A percentile compares a stretch with the other conserved stretches of the same genome.
phyloP scores from a whole-genome alignment of 2,888 invertebrate species.

The Anagyrus pseudococci region DNA sequence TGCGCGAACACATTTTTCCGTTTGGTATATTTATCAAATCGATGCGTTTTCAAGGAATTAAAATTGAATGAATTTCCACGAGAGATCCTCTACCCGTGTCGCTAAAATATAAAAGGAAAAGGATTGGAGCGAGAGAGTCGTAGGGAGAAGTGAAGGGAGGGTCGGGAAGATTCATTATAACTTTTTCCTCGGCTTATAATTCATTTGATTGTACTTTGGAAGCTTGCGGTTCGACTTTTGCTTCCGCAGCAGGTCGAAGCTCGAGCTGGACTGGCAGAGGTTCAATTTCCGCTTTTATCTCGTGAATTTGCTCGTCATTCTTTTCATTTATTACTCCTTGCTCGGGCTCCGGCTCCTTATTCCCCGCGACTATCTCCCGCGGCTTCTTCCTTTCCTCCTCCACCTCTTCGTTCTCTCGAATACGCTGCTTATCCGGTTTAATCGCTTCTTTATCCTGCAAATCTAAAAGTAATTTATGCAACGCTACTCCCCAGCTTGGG shows the following conservation, averaged over 20 bases:
- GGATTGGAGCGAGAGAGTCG: too few relatives aligned
- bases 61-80: too few relatives aligned
- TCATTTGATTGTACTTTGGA: conserved; percentile 20
- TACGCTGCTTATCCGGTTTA: conserved; percentile 14
- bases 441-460: conserved; percentile 29
- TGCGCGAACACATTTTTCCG: too few relatives aligned
- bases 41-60: too few relatives aligned
- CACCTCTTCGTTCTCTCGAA: background rate
- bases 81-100: background rate
- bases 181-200: conserved; percentile 5
- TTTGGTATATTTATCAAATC: too few relatives aligned
- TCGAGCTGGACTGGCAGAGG: conserved; percentile 9
- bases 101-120: background rate
- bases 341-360: background rate
- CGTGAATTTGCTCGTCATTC: conserved; percentile 21
- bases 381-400: too few relatives aligned
- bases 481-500: too few relatives aligned
- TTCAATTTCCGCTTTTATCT: conserved; percentile 27
- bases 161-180: background rate
- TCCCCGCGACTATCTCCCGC: background rate
- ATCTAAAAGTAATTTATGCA: conserved; percentile 29
- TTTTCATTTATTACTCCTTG: conserved; percentile 24
- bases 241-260: background rate
- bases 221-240: conserved; percentile 2
- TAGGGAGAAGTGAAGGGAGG: too few relatives aligned